Conservation (phyloP, 2,113 vertebrate genomes). For the Pachypanchax playfairii region DNA sequence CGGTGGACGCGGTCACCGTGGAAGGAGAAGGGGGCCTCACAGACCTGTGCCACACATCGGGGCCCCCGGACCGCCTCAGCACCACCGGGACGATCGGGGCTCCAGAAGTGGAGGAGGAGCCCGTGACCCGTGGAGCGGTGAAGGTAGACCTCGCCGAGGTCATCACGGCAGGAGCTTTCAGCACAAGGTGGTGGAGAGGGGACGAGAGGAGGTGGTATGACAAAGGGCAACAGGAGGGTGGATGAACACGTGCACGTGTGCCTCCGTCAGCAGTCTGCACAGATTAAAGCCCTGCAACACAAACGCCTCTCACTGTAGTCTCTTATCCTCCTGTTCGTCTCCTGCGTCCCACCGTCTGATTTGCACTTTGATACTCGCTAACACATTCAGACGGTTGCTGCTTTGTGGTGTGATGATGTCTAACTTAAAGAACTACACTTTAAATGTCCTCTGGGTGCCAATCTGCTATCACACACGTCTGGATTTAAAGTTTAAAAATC, state of each 20-base stretch:
- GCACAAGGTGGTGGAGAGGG: conserved; percentile 61
- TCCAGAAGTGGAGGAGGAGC: conserved; percentile 49
- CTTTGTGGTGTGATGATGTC: conserved; percentile 46
- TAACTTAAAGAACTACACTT: conserved; percentile 47
- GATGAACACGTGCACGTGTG: conserved; percentile 35
- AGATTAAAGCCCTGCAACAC: conserved; percentile 42
- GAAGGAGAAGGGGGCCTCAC: conserved; percentile 58
- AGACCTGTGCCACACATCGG: background rate
- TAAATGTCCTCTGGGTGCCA: conserved; percentile 43
- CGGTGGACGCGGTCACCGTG: conserved; percentile 32
- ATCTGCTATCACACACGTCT: background rate
- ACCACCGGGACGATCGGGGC: conserved; percentile 60
- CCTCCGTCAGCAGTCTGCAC: conserved; percentile 41
- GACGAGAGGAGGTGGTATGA: conserved; percentile 75
- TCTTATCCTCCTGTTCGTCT: background rate
- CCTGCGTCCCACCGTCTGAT: background rate
- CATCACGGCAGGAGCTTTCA: conserved; percentile 53
- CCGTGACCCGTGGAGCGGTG: conserved; percentile 26
- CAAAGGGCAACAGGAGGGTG: conserved; percentile 68
- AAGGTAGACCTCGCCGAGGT: conserved; percentile 24
- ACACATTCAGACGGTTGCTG: conserved; percentile 22
- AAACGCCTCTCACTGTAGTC: background rate
- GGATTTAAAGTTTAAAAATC: background rate
- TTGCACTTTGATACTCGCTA: conserved; percentile 21
- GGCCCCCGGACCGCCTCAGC: background rate